Evolutionary conservation across 2,888 invertebrate species (phyloP).

Genomic region (Cosmia trapezina): DNA sequence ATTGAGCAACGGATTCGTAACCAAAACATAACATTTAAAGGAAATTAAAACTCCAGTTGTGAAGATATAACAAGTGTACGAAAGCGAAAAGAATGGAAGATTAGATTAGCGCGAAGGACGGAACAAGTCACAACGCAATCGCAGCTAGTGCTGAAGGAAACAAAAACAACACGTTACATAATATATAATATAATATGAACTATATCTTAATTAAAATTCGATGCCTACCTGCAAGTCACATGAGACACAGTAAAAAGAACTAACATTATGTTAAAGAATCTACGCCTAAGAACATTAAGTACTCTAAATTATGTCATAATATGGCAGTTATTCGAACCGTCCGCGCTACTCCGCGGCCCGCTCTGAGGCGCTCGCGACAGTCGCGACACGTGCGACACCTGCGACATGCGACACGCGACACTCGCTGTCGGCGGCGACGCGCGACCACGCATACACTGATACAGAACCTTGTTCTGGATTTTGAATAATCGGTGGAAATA

Average conservation of each 20-base stretch:
- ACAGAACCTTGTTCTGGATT: conserved; percentile 87
- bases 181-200: conserved; percentile 67
- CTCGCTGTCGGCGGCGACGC: conserved; percentile 75
- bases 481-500: conserved; percentile 88
- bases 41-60: conserved; percentile 80
- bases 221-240: conserved; percentile 85
- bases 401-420: conserved; percentile 1
- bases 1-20: conserved; percentile 87
- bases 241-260: conserved; percentile 83
- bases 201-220: conserved; percentile 84
- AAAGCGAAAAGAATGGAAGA: conserved; percentile 76
- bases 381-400: conserved; percentile 5
- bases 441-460: conserved; percentile 55
- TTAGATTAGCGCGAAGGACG: conserved; percentile 70
- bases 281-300: conserved; percentile 85
- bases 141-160: conserved; percentile 76
- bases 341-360: conserved; percentile 86
- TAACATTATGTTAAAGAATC: conserved; percentile 80
- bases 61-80: conserved; percentile 86
- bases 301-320: conserved; percentile 89
- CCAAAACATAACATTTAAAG: conserved; percentile 74
- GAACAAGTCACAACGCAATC: conserved; percentile 72
- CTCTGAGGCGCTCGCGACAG: conserved; percentile 62
- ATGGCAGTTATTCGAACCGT: conserved; percentile 90
- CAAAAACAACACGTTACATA: conserved; percentile 77